Base-by-base conservation (phyloP, 2,888 invertebrate genomes). In the Lymantria dispar region DNA sequence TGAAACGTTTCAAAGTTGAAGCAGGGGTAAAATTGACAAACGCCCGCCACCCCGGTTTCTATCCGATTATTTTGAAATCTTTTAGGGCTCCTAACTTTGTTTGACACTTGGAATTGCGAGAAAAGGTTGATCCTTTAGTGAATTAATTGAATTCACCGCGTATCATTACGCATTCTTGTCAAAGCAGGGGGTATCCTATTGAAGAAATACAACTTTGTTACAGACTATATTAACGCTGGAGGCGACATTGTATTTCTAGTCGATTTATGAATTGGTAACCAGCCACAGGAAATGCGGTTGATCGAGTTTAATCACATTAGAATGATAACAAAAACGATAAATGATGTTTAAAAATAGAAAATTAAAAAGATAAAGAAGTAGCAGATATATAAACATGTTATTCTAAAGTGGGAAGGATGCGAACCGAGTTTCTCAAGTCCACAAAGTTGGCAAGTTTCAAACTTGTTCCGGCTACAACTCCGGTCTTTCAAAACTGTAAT, bases 1-100 rank as follows among this genome's bases (percentile, higher is more conserved):
- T 74, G 69, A 75, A 83, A 76, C 77, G 74, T 74, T 77, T 76
- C 73, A 77, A 78, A 78, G 80, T 78, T 75, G 56, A 71, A 64
- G 71, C 72, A 62, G 80, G 77, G 79, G 76, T 72, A 62, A 77
- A 81, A 83, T 85, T 82, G 80, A 71, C 79, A 83, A 87, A 87
- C 79, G 86, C 85, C 68, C 64, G 63, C 74, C 74, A 74, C 76
- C 76, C 80, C 57, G 54, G 67, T 7, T 40, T 76, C 74, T 76
- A 83, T 82, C 72, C 68, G 81, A 86, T 84, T 86, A 87, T 85
- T 82, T 82, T 59, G 60, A 69, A 83, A 83, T 81, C 78, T 83
- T 83, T 78, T 72, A 73, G 72, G 66, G 68, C 66, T 70, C 60
- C 68, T 70, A 80, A 82, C 76, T 80, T 82, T 78, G 72, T 77